phyloP scores from a whole-genome alignment of 2,888 invertebrate species.

The Lasioglossum pauxillum region DNA sequence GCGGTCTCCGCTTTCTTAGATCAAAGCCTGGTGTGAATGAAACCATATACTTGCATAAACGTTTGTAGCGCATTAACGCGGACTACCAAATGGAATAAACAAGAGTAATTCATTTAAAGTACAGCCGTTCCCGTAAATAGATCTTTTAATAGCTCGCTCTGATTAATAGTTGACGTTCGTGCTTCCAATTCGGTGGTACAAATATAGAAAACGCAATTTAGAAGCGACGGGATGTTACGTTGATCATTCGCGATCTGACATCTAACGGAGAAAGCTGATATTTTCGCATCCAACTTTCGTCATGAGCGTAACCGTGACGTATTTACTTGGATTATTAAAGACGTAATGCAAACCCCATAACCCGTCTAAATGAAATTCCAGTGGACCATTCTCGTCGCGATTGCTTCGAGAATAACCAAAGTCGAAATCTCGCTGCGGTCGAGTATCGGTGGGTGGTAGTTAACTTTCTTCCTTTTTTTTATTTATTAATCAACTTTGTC shows the following conservation, averaged over 20 bases:
- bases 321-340: conserved; percentile 61
- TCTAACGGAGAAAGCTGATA: conserved; percentile 35
- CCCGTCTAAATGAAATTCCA: conserved; percentile 57
- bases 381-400: conserved; percentile 29
- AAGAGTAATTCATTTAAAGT: neutral
- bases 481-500: conserved; percentile 15
- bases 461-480: conserved; percentile 20
- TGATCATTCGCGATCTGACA: conserved; percentile 16
- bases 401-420: conserved; percentile 18
- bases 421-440: neutral
- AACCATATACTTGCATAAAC: too few relatives aligned
- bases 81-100: neutral
- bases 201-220: conserved; percentile 1
- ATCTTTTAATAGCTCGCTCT: neutral
- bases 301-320: conserved; percentile 29
- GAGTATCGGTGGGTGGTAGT: conserved; percentile 13
- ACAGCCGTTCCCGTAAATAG: neutral
- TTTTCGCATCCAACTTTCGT: conserved; percentile 34
- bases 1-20: too few relatives aligned
- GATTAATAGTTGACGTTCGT: neutral
- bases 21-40: too few relatives aligned
- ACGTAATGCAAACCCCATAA: conserved; percentile 49
- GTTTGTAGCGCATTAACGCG: too few relatives aligned
- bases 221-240: conserved; percentile 7
- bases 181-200: neutral